A percentile compares a stretch with the other conserved stretches of the same genome.
Evolutionary conservation across 2,113 vertebrate genomes (phyloP).

Genomic region (Sebastes fasciatus): DNA sequence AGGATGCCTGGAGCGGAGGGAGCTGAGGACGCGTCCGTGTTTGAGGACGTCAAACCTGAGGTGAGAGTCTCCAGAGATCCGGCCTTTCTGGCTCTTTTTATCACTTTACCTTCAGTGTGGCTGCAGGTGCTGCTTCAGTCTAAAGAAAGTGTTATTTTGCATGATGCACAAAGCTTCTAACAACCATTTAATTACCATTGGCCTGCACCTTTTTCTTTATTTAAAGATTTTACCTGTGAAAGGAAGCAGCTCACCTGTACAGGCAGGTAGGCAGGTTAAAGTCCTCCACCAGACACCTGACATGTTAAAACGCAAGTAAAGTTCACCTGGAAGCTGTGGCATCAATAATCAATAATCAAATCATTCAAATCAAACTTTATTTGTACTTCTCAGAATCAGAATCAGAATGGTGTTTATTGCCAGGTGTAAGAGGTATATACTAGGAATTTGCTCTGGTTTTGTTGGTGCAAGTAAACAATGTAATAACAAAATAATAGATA

Average conservation of each 20-base stretch:
- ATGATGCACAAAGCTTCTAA: background rate
- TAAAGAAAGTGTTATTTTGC: background rate
- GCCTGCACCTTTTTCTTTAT: too few species aligned
- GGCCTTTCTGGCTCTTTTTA: background rate
- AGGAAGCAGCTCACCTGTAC: conserved; percentile 45
- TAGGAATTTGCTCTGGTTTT: too few species aligned
- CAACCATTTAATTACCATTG: background rate
- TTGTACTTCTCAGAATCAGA: background rate
- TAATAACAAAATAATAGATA: too few species aligned
- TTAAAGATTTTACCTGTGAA: background rate
- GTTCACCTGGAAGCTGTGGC: background rate
- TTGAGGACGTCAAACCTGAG: conserved; percentile 90
- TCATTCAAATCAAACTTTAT: background rate
- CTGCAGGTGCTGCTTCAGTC: background rate
- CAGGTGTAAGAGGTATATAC: too few species aligned
- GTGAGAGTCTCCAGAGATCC: conserved; percentile 65
- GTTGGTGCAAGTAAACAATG: too few species aligned
- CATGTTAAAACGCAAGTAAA: conserved; percentile 13
- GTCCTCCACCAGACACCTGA: conserved; percentile 57
- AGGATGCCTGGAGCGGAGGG: conserved; percentile 85
- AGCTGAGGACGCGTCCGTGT: conserved; percentile 87
- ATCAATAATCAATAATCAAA: too few species aligned
- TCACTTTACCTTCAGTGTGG: background rate
- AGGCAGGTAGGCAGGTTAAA: conserved; percentile 47
- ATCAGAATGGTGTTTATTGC: too few species aligned